Evolutionary conservation across 2,113 vertebrate genomes (phyloP).

Genomic region (Maccullochella peelii): DNA sequence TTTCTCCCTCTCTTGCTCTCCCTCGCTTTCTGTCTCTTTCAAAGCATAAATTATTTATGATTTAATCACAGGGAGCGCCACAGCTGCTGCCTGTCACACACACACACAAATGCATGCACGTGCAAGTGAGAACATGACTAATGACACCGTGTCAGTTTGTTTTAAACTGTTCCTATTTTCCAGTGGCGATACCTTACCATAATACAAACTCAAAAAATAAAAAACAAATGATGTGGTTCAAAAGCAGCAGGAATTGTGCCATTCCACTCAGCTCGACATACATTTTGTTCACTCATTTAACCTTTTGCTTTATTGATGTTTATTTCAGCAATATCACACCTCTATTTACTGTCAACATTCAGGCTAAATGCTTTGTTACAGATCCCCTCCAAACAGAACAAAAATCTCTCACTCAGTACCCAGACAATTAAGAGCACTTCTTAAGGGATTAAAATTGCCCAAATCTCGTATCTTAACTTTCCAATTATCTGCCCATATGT

Average conservation of each 20-base stretch:
- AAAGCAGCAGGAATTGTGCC: background rate
- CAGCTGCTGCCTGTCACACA: conserved; percentile 63
- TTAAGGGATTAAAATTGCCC: conserved; percentile 24
- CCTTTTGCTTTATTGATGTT: no score
- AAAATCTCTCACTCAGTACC: conserved; percentile 3
- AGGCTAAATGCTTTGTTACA: conserved; percentile 20
- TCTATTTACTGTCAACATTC: background rate
- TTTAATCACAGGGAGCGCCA: conserved; percentile 73
- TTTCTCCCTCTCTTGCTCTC: conserved; percentile 26
- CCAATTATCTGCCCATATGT: conserved; percentile 41
- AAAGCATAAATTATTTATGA: conserved; percentile 77
- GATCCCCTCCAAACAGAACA: conserved; percentile 10
- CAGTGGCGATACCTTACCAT: conserved; percentile 16
- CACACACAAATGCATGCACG: conserved; percentile 32
- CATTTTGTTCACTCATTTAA: conserved; percentile 8
- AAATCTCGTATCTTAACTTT: conserved; percentile 40
- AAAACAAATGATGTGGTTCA: conserved; percentile 6
- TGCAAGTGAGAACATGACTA: conserved; percentile 52
- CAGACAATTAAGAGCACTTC: conserved; percentile 18
- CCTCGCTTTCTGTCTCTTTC: conserved; percentile 54
- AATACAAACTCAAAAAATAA: background rate
- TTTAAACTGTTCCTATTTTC: conserved; percentile 47
- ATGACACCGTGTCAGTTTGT: conserved; percentile 43
- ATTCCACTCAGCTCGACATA: background rate
- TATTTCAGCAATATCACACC: background rate